These are phyloP conservation scores for Odontomachus brunneus DNA, from an alignment of 1,140 invertebrate species.

Conservation along the genomic window DNA sequence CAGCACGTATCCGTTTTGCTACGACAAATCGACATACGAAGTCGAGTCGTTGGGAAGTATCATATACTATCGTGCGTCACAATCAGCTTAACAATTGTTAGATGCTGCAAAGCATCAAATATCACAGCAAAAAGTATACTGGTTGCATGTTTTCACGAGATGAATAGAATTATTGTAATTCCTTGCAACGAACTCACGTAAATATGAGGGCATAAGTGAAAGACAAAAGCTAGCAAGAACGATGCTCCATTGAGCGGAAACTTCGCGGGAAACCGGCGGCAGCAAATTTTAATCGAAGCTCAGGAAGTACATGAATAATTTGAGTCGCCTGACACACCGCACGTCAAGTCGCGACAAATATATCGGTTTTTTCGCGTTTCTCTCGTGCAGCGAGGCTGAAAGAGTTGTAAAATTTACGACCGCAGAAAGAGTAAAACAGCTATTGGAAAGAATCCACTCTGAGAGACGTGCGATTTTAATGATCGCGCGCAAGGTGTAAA, in stretches of 20 bases:
- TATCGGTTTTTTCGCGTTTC: background rate
- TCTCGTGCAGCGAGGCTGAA: background rate
- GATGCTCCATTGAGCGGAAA: background rate
- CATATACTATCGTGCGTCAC: background rate
- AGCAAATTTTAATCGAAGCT: slow-evolving; percentile 12
- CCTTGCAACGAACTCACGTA: background rate
- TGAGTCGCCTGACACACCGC: background rate
- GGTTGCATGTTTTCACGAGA: background rate
- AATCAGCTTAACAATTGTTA: slow-evolving; percentile 45
- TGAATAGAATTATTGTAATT: slow-evolving; percentile 1
- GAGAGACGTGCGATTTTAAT: background rate
- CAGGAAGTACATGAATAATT: background rate
- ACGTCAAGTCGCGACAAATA: background rate
- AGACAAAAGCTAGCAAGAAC: slow-evolving; percentile 5
- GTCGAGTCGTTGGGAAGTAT: background rate
- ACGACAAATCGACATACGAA: background rate
- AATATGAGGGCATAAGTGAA: background rate
- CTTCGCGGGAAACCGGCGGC: background rate
- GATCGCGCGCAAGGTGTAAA: slow-evolving; percentile 7
- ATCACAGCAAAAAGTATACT: background rate
- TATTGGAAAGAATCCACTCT: background rate
- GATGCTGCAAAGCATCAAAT: slow-evolving; percentile 16
- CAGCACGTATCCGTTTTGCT: background rate
- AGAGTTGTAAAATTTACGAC: slow-evolving; percentile 40
- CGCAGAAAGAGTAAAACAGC: background rate